Evolutionary conservation across 2,888 invertebrate species (phyloP), one percentile per base, ranked within the genome.

Genomic region (Orchesella flavescens): DNA sequence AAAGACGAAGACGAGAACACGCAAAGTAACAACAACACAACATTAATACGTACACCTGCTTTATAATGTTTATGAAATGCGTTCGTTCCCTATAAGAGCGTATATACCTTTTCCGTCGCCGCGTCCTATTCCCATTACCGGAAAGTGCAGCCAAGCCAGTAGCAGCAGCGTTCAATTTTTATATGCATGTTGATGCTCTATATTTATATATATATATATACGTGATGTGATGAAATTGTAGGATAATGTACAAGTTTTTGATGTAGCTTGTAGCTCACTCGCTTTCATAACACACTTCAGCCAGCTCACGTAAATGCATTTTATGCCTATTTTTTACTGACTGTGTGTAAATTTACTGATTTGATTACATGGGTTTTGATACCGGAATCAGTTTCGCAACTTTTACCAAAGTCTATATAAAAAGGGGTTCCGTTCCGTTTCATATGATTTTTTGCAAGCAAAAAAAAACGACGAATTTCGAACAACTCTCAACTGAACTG

Each of bases 231-330:
- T 55, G 55, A 71, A 71, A 71, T 71, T 55, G 71, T 21, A 19
- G 17, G 55, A 55, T 24, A 55, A 24, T 55, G 53, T 23, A 24
- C 63, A n/a, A 24, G 24, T 19, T 34, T 34, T 34, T 63, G 63
- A 63, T 63, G 63, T 12, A 24, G 34, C 34, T 34, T 7, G n/a
- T n/a, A n/a, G 7, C 34, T 34, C 34, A 34, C 34, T 34, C 34
- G 7, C 34, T n/a, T n/a, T n/a, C n/a, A n/a, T n/a, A n/a, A n/a
- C n/a, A n/a, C n/a, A n/a, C n/a, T n/a, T n/a, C n/a, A n/a, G n/a
- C n/a, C n/a, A n/a, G n/a, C n/a, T 34, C 63, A 63, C 63, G 53
- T 55, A 71, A 71, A 71, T 71, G 71, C 55, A 71, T 24, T 55
- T 71, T 55, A 23, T 71, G 53, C 55, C 23, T 55, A 21, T 63